Base-by-base conservation (phyloP, 2,888 invertebrate genomes). In the Galerucella calmariensis region DNA sequence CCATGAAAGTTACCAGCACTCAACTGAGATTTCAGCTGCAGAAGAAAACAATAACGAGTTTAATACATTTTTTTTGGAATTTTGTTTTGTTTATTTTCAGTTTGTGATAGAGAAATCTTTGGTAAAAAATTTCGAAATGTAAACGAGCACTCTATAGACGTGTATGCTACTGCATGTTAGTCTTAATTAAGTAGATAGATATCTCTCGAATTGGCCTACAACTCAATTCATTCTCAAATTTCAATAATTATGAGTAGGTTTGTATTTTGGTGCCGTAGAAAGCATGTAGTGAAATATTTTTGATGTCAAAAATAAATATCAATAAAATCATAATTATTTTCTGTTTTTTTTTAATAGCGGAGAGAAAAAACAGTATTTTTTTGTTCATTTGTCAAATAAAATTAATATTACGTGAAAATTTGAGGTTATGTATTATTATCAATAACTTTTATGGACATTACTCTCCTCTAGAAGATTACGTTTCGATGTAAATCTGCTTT, bases 81-180 rank as follows among this genome's bases (percentile, higher is more conserved):
- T 41, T 35, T 41, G 2, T 8, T 62, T 41, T 62, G 9, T 61
- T 27, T 69, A 51, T 27, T 35, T n/a, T 20, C 44, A 9, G 62
- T 74, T 74, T 66, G 61, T 73, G 69, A 44, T n/a, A 65, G 61
- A 74, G 66, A 69, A 65, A 12, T 58, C 14, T 46, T 46, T 56
- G 58, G 20, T 46, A 61, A 11, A 48, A 58, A 69, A 69, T 62
- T 46, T 46, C 65, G 59, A 70, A 16, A 53, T 53, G 69, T 75
- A 73, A 80, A 73, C 75, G 77, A 87, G 87, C 87, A 87, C 87
- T 86, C 87, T 87, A 87, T 84, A 87, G 86, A 86, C 87, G 87
- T 87, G 86, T 86, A 85, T 63, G 75, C 77, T 77, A 73, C 41
- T 74, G 78, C 78, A 78, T 75, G 78, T 58, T 70, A 71, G 56